Percentiles rank a stretch among this genome's conserved stretches.
Conservation (phyloP, 2,797 vertebrate species). For the Spinus pinus region DNA sequence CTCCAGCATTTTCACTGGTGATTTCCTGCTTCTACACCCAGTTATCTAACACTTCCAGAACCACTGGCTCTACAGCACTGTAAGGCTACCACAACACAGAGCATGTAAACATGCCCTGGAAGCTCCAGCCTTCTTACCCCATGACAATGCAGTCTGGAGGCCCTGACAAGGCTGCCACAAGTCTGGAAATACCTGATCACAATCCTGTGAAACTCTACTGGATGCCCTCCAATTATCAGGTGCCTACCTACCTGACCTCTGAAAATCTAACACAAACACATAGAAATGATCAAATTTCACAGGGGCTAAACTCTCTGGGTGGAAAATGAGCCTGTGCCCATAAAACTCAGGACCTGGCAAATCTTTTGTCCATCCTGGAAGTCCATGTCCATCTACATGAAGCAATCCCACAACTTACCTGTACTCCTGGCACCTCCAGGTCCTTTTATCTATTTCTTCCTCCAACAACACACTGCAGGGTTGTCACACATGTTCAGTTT, state of each 20-base stretch:
- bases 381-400: neutral
- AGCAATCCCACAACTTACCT: neutral
- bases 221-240: neutral
- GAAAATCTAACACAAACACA: neutral
- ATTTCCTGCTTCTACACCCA: neutral
- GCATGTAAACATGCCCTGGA: neutral
- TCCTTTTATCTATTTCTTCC: neutral
- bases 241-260: neutral
- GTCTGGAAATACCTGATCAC: neutral
- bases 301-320: neutral
- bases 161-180: neutral
- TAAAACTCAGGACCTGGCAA: neutral
- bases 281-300: neutral
- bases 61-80: neutral
- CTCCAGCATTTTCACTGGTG: rapidly evolving
- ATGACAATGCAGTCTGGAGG: neutral
- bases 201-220: neutral
- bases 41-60: neutral
- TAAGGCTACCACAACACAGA: neutral
- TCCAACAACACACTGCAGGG: neutral
- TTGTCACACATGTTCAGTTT: neutral
- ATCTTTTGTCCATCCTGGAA: neutral
- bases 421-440: neutral
- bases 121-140: neutral
- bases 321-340: neutral